Evolutionary conservation across 2,888 invertebrate species (phyloP).

Genomic region (Stenoptilia bipunctidactyla): DNA sequence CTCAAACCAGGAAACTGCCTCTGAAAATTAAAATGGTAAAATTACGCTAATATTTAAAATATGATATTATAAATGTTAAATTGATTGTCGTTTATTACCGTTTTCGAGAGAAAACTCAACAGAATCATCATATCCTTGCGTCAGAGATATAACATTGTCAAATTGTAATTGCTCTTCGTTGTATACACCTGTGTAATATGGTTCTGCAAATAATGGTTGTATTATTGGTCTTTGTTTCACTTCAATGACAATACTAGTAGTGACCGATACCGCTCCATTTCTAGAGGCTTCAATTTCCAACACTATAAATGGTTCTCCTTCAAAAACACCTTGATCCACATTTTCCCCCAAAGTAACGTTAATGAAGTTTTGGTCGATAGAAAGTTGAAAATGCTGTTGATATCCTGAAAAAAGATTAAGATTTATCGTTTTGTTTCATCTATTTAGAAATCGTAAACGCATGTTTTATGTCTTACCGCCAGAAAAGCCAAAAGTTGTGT

Average conservation of each 20-base stretch:
- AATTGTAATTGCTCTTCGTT: constrained; percentile 23
- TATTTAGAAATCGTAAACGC: not conserved
- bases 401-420: constrained; percentile 26
- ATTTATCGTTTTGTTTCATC: not conserved
- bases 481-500: constrained; percentile 26
- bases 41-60: not conserved
- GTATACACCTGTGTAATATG: constrained; percentile 32
- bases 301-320: constrained; percentile 27
- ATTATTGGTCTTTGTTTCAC: constrained; percentile 21
- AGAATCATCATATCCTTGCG: constrained; percentile 28
- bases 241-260: constrained; percentile 29
- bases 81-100: constrained; percentile 20
- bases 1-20: constrained; percentile 18
- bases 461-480: constrained; percentile 28
- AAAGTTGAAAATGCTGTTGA: constrained; percentile 21
- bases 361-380: constrained; percentile 20
- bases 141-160: constrained; percentile 23
- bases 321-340: constrained; percentile 22
- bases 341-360: constrained; percentile 19
- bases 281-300: constrained; percentile 37
- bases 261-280: constrained; percentile 29
- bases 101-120: constrained; percentile 29
- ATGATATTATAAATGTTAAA: too few relatives aligned
- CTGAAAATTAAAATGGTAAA: constrained; percentile 17
- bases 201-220: constrained; percentile 25